Evolutionary conservation across 2,888 invertebrate genomes (phyloP).

Genomic region (Tipula lateralis): DNA sequence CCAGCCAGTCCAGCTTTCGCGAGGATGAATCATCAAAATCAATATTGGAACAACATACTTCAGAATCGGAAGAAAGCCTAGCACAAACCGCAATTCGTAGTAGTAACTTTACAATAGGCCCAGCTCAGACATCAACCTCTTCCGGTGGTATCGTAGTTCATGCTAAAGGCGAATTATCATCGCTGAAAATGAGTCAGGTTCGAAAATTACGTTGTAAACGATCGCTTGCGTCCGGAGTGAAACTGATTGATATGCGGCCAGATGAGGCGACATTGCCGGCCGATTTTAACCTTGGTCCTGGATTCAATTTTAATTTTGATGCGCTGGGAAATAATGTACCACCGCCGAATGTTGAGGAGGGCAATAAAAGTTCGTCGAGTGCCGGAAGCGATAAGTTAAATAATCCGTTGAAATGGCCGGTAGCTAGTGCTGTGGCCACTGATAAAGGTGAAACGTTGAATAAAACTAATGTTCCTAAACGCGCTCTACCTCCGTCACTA

Average conservation of each 20-base stretch:
- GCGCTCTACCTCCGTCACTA: slow-evolving; percentile 85
- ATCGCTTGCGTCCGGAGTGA: background rate
- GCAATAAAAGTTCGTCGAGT: slow-evolving; percentile 6
- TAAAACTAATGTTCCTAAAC: slow-evolving; percentile 53
- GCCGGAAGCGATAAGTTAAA: slow-evolving; percentile 39
- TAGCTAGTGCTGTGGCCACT: background rate
- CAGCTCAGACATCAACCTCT: slow-evolving; percentile 46
- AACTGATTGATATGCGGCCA: background rate
- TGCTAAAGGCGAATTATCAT: background rate
- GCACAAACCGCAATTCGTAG: slow-evolving; percentile 49
- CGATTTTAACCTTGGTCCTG: background rate
- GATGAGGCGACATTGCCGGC: background rate
- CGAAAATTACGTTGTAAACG: background rate
- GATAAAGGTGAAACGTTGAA: background rate
- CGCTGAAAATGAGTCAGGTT: slow-evolving; percentile 31
- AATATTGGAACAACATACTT: slow-evolving; percentile 41
- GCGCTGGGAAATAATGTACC: background rate
- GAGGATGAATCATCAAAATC: slow-evolving; percentile 36
- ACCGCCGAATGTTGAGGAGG: background rate
- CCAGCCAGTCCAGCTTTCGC: slow-evolving; percentile 47
- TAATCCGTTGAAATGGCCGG: background rate
- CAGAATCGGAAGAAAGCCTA: slow-evolving; percentile 31
- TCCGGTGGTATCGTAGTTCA: background rate
- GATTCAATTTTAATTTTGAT: background rate
- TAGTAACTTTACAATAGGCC: slow-evolving; percentile 48